Evolutionary conservation across 2,113 vertebrate genomes (phyloP).

Genomic region (Anas platyrhynchos): DNA sequence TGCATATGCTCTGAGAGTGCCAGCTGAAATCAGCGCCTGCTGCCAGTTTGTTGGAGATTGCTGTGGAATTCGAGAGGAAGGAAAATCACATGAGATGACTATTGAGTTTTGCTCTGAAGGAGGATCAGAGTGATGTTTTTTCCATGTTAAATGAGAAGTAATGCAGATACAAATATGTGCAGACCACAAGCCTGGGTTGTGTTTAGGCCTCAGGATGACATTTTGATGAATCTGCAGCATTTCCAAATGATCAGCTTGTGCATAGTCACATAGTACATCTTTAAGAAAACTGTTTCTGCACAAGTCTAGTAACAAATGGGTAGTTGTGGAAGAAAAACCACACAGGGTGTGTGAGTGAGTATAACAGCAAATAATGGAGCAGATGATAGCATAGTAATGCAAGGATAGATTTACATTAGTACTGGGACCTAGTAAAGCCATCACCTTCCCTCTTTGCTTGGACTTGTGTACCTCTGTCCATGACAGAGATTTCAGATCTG

Average conservation of each 20-base stretch:
- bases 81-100: background rate
- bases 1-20: background rate
- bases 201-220: background rate
- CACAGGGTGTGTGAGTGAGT: background rate
- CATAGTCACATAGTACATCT: too few species aligned
- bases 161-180: background rate
- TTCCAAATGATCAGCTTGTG: background rate
- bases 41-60: background rate
- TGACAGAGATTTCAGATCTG: background rate
- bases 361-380: background rate
- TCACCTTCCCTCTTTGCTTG: background rate
- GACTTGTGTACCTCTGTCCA: background rate
- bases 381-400: background rate
- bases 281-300: background rate
- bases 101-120: background rate
- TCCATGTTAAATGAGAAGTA: background rate
- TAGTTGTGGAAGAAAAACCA: background rate
- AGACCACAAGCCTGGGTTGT: background rate
- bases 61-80: background rate
- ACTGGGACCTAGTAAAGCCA: background rate
- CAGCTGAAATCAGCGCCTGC: background rate
- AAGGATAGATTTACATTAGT: background rate
- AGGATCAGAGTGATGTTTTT: background rate
- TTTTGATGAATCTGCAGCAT: background rate
- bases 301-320: background rate